Conservation (phyloP, 2,888 invertebrate species). For the Rapana venosa region DNA sequence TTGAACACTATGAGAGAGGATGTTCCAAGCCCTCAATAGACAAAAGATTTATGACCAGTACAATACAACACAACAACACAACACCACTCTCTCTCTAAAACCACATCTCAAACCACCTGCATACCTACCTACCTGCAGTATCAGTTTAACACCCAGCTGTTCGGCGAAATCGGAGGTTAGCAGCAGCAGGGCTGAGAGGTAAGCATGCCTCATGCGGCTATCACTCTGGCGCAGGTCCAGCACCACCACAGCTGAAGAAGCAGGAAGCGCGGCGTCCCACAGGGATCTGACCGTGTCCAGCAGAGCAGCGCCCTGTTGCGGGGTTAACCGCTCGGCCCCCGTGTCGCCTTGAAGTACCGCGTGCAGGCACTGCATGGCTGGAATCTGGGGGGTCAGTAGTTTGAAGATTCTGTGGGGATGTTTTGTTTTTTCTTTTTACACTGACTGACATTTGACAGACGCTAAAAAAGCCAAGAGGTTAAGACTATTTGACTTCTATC, state of each 20-base stretch:
- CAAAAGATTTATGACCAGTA: no score
- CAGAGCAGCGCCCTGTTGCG: conserved; percentile 40
- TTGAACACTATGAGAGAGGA: no score
- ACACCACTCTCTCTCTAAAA: no score
- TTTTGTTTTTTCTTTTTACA: neutral
- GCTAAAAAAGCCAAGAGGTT: neutral
- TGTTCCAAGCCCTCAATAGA: no score
- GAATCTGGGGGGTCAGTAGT: conserved; percentile 42
- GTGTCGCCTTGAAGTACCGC: conserved; percentile 34
- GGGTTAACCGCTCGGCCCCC: conserved; percentile 35
- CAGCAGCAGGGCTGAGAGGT: conserved; percentile 53
- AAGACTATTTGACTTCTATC: no score
- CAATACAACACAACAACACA: no score
- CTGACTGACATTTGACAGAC: neutral
- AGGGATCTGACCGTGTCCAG: conserved; percentile 43
- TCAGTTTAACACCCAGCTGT: conserved; percentile 53
- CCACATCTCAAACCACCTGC: neutral
- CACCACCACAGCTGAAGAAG: neutral
- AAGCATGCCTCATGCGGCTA: conserved; percentile 35
- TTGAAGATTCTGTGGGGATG: no score
- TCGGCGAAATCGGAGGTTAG: conserved; percentile 51
- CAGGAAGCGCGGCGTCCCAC: conserved; percentile 40
- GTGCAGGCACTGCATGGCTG: conserved; percentile 48
- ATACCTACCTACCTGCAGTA: conserved; percentile 56
- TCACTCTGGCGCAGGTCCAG: neutral